phyloP scores from a whole-genome alignment of 2,888 invertebrate genomes.

The Aphodius granarius region DNA sequence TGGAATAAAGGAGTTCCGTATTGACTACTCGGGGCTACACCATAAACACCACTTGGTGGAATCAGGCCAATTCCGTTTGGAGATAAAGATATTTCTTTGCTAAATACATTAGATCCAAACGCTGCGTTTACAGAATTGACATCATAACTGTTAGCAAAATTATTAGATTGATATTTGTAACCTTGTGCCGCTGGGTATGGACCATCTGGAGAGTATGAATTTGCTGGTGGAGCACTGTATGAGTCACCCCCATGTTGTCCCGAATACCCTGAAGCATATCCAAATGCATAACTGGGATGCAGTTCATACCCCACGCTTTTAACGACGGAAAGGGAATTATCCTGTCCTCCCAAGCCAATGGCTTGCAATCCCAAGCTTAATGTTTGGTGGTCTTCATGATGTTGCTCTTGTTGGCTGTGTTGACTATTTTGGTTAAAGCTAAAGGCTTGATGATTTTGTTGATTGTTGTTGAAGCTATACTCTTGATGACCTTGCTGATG shows the following conservation, averaged over 20 bases:
- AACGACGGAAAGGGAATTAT: constrained; percentile 47
- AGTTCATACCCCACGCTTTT: constrained; percentile 55
- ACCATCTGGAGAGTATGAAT: constrained; percentile 47
- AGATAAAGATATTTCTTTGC: constrained; percentile 21
- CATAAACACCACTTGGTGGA: constrained; percentile 65
- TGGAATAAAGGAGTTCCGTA: constrained; percentile 51
- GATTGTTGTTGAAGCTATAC: constrained; percentile 45
- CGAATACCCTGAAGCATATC: constrained; percentile 4
- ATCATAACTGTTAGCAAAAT: constrained; percentile 2
- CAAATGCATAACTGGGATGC: constrained; percentile 35
- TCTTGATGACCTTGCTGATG: constrained; percentile 32
- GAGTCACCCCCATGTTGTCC: constrained; percentile 18
- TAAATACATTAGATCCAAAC: constrained; percentile 46
- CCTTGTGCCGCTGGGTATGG: constrained; percentile 49
- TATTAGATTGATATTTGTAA: constrained; percentile 39
- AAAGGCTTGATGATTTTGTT: constrained; percentile 53
- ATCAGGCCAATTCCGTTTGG: constrained; percentile 54
- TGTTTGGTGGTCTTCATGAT: constrained; percentile 37
- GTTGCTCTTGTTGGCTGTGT: constrained; percentile 43
- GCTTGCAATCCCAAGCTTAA: constrained; percentile 37
- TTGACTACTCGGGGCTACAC: constrained; percentile 60
- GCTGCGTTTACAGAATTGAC: constrained; percentile 8
- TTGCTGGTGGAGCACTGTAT: constrained; percentile 47
- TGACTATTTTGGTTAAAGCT: constrained; percentile 1
- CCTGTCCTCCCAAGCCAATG: constrained; percentile 34